Conservation (phyloP, 2,888 invertebrate species). For the Tetanocera ferruginea region DNA sequence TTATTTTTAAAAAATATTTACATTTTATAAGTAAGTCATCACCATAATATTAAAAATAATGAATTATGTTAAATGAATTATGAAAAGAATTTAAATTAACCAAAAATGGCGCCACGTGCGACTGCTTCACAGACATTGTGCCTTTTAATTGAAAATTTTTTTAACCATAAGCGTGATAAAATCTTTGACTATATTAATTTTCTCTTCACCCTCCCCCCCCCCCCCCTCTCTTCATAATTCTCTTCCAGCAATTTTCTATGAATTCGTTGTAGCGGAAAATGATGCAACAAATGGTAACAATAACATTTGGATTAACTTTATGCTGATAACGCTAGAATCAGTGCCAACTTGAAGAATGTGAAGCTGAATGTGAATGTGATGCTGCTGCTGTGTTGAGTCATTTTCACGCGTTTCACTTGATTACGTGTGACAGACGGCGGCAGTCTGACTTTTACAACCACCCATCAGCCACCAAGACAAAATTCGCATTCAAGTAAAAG, state of each 20-base stretch:
- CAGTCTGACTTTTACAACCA: not conserved
- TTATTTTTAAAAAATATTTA: too few species aligned
- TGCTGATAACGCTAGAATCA: not conserved
- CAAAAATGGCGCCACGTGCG: too few species aligned
- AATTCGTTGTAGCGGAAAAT: constrained; percentile 5
- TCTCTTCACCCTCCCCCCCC: too few species aligned
- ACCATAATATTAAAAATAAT: too few species aligned
- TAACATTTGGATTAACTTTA: constrained; percentile 8
- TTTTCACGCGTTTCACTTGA: constrained; percentile 13
- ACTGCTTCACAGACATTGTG: too few species aligned
- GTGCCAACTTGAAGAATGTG: not conserved
- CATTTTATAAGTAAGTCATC: too few species aligned
- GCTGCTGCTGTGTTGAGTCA: not conserved
- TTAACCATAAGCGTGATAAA: too few species aligned
- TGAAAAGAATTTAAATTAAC: too few species aligned
- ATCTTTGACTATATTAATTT: not conserved
- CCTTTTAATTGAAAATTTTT: too few species aligned
- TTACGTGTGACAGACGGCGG: not conserved
- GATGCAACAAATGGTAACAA: constrained; percentile 5
- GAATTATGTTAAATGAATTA: too few species aligned
- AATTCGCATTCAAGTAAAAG: too few species aligned
- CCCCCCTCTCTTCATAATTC: not conserved
- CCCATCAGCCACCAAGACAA: not conserved
- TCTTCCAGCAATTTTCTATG: not conserved
- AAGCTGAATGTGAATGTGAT: not conserved